Base-by-base conservation (phyloP, 1,140 invertebrate species). In the Propsilocerus akamusi region DNA sequence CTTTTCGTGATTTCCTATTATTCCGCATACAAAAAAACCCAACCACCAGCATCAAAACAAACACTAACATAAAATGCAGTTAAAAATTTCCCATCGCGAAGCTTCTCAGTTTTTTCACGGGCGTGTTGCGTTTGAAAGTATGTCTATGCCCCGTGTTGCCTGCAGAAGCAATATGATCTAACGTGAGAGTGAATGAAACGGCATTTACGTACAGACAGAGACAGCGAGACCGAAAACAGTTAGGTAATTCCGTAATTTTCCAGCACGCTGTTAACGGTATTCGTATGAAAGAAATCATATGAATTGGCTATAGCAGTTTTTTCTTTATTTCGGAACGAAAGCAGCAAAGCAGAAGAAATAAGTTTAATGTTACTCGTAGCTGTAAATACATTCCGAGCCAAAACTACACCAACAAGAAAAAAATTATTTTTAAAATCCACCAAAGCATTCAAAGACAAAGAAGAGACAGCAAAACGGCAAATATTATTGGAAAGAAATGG, bases 31-130 rank as follows among this genome's bases (percentile, higher is more conserved):
- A 30, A 30, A 30, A 30, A 30, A 30, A 30, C 11, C 10, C 11
- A 30, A 8, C 28, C 11, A 12, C 28, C 11, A 30, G 11, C 10
- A 12, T 30, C 28, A 30, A 10, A 30, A 30, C 2, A 10, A 7
- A 12, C 28, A 30, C 14, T 30, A 10, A n/a, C 28, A 30, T 10
- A 20, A 41, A 41, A 17, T 41, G 22, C 34, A 41, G 34, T 41
- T 41, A 41, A 41, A 37, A 41, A 41, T 41, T 41, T 41, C 34
- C 34, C 34, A 41, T 41, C 34, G 14, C 34, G 22, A 41, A n/a
- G n/a, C n/a, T n/a, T n/a, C n/a, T n/a, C 34, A 20, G 34, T 41
- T 20, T 20, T 41, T 41, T 17, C 22, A 10, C 34, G 34, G 34
- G 34, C 34, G 12, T 41, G 34, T 41, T 41, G 14, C 34, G 14